These are phyloP conservation scores for Phaethon lepturus DNA, from an alignment of 2,113 vertebrate genomes.

Conservation along the genomic window DNA sequence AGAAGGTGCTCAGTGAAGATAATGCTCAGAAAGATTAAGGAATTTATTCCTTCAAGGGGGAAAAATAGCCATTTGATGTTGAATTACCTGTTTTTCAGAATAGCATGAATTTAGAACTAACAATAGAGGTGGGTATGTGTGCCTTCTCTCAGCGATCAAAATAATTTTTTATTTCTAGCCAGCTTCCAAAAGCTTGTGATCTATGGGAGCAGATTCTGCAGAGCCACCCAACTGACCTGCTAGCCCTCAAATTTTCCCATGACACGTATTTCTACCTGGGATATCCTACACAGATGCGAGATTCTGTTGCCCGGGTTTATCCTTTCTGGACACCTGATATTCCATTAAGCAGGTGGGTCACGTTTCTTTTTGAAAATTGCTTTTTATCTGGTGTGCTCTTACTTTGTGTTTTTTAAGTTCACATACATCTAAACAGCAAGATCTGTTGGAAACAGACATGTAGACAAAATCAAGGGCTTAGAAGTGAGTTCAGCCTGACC, in stretches of 20 bases:
- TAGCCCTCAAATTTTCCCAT: constrained; percentile 91
- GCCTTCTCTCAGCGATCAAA: neutral
- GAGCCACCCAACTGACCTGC: constrained; percentile 89
- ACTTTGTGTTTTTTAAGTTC: neutral
- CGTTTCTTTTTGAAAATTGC: neutral
- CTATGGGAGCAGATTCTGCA: constrained; percentile 90
- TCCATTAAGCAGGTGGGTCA: constrained; percentile 85
- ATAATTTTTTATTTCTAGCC: constrained; percentile 68
- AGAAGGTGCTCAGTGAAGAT: neutral
- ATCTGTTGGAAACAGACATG: neutral
- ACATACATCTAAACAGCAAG: neutral
- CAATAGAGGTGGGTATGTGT: neutral
- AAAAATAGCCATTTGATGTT: neutral
- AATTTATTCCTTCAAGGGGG: neutral
- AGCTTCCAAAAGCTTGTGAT: constrained; percentile 80
- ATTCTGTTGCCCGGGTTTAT: constrained; percentile 88
- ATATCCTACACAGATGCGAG: constrained; percentile 82
- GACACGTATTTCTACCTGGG: constrained; percentile 92
- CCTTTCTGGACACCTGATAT: constrained; percentile 87
- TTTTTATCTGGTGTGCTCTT: neutral
- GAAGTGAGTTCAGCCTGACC: neutral
- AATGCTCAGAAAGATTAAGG: neutral
- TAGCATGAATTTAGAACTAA: neutral
- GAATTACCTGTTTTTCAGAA: neutral
- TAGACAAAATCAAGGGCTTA: neutral